Conservation (phyloP, 2,888 invertebrate species). For the Chrysodeixis includens region DNA sequence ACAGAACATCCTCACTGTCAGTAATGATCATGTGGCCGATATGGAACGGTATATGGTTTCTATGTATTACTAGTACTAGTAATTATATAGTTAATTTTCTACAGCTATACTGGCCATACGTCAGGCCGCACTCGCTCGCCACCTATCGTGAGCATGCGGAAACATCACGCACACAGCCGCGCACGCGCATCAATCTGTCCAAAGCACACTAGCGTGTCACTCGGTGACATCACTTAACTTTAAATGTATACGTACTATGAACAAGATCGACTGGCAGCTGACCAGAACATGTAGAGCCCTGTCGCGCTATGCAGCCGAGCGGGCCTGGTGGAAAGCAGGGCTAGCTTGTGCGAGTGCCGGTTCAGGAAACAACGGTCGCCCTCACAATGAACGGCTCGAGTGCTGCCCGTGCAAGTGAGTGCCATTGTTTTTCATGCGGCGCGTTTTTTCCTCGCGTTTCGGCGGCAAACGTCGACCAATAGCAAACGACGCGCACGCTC, state of each 20-base stretch:
- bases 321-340: background rate
- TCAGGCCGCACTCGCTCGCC: slow-evolving; percentile 44
- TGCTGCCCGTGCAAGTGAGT: slow-evolving; percentile 74
- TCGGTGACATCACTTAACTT: slow-evolving; percentile 64
- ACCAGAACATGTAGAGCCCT: slow-evolving; percentile 34
- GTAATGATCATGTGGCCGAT: background rate
- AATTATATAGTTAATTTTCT: background rate
- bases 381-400: slow-evolving; percentile 70
- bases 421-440: slow-evolving; percentile 84
- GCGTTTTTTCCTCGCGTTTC: slow-evolving; percentile 74
- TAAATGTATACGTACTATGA: slow-evolving; percentile 60
- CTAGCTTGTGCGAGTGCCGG: slow-evolving; percentile 26
- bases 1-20: too few relatives aligned
- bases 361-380: slow-evolving; percentile 57
- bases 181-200: slow-evolving; percentile 61
- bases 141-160: slow-evolving; percentile 58
- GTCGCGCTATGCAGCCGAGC: slow-evolving; percentile 27
- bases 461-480: slow-evolving; percentile 74
- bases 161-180: slow-evolving; percentile 61
- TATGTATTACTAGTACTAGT: background rate
- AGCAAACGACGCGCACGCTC: slow-evolving; percentile 61
- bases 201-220: slow-evolving; percentile 58
- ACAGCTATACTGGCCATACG: background rate
- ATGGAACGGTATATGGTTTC: background rate
- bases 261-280: slow-evolving; percentile 39